These are phyloP conservation scores for Hypomecis punctinalis DNA, from an alignment of 2,888 invertebrate species.

Conservation along the genomic window DNA sequence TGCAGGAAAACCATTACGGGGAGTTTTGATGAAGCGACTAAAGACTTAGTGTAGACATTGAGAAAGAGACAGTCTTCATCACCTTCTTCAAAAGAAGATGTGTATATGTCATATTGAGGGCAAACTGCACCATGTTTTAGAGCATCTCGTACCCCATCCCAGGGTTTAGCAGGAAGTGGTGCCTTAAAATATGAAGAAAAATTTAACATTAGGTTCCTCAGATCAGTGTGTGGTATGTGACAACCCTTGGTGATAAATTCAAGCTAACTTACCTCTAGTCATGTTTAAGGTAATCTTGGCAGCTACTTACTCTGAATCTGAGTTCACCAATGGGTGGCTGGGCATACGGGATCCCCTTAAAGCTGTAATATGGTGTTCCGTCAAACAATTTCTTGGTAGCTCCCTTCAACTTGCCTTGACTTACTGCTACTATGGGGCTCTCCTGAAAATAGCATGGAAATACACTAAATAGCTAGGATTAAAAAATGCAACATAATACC, in stretches of 20 bases:
- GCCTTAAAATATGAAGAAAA: slow-evolving; percentile 56
- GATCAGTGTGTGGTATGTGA: too few species aligned
- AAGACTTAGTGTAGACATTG: slow-evolving; percentile 63
- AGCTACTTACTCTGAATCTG: slow-evolving; percentile 74
- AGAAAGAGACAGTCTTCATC: slow-evolving; percentile 68
- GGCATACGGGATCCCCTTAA: slow-evolving; percentile 81
- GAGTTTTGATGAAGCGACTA: slow-evolving; percentile 41
- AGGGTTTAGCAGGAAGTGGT: slow-evolving; percentile 60
- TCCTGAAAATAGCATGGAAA: slow-evolving; percentile 42
- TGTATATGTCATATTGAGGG: slow-evolving; percentile 62
- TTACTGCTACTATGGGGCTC: slow-evolving; percentile 53
- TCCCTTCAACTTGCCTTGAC: slow-evolving; percentile 65
- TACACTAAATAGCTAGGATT: too few species aligned
- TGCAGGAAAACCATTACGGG: slow-evolving; percentile 77
- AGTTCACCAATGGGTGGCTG: slow-evolving; percentile 78
- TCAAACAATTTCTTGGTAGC: slow-evolving; percentile 51
- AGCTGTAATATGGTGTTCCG: slow-evolving; percentile 60
- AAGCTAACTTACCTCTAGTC: too few species aligned
- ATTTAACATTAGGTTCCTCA: too few species aligned
- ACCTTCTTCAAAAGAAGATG: slow-evolving; percentile 53
- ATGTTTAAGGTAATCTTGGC: too few species aligned
- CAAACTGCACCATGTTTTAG: slow-evolving; percentile 65
- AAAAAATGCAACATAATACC: too few species aligned
- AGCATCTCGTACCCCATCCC: slow-evolving; percentile 67
- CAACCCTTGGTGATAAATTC: too few species aligned